Base-by-base conservation (phyloP, 2,113 vertebrate species). In the Oncorhynchus kisutch region DNA sequence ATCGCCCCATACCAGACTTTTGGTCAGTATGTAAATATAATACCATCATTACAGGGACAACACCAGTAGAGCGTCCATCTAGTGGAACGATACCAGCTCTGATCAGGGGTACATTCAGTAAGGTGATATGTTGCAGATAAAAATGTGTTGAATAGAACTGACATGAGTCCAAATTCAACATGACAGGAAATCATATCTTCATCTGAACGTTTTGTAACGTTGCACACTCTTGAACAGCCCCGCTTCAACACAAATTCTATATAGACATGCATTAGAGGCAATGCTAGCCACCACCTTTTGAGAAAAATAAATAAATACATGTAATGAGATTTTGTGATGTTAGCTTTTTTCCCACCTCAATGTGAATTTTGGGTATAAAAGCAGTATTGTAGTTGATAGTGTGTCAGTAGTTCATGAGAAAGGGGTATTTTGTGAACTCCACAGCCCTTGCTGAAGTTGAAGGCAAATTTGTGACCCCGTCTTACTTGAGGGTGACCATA, bases 331-430 rank as follows among this genome's bases (percentile, higher is more conserved):
- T 18, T n/a, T 67, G 81, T 86, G 76, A 86, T 22, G 78, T 79
- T 80, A 22, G 7, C 82, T 79, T 84, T 80, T 88, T 88, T 90
- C 88, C 90, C 90, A 86, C 82, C 75, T 90, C 85, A 91, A 92
- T 91, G 92, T 94, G 92, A 94, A 92, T 86, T 78, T 75, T 80
- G 82, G 82, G 81, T 88, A 11, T 81, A 83, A 82, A 87, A 91
- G 88, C 93, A 92, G 93, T 93, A 92, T 94, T 93, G 92, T 94
- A 86, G 90, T 82, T 76, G 54, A 78, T 90, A 80, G 82, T 85
- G 70, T 88, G 82, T 14, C 14, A 77, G 65, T 78, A 83, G 72
- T 85, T 77, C 75, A 77, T 82, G 78, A 75, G 75, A 83, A 75
- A 74, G 78, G 54, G 74, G 62, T 82, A 57, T 80, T 81, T 71